Evolutionary conservation across 1,140 invertebrate genomes (phyloP), one percentile per base, ranked within the genome.

Genomic region (Calliphora vicina): DNA sequence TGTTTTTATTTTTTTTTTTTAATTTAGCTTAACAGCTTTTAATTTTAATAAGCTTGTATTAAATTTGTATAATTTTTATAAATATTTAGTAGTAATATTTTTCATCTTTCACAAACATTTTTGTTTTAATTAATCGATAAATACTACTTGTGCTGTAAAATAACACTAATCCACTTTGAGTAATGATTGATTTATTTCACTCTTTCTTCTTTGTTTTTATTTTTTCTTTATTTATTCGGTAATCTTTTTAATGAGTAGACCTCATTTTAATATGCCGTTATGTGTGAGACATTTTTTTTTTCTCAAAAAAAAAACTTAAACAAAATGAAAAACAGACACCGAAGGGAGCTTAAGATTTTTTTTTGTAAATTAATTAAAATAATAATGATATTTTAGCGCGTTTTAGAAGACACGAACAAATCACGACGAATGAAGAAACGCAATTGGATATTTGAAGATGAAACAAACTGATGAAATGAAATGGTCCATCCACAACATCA

Each of bases 401-500:
- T 78, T 43, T 25, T 12, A 25, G 45, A 43, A 43, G 20, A 78
- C 74, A 78, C 74, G 61, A 78, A 78, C 74, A 43, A 78, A 78
- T 78, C 74, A 78, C 74, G 74, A 78, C 74, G 74, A 78, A 45
- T 78, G 74, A 78, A 78, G 74, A 78, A 78, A 78, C 74, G 35
- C 74, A 78, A 78, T 78, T 78, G 74, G 74, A 78, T 78, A 78
- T 78, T 78, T 67, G 25, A 43, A 78, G 35, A 78, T 45, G 42
- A 78, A 78, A 42, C 74, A 43, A 78, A 74, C 26, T 35, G 35
- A 74, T 26, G 26, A 27, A 73, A 76, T 17, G n/a, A 76, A 78
- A 78, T 78, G 74, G 74, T 45, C 74, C 74, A 43, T 67, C 61
- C 50, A 67, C n/a, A 67, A 17, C 61, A 67, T 5, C n/a, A 10